Base-by-base conservation (phyloP, 2,797 vertebrate genomes). In the Pampus argenteus region DNA sequence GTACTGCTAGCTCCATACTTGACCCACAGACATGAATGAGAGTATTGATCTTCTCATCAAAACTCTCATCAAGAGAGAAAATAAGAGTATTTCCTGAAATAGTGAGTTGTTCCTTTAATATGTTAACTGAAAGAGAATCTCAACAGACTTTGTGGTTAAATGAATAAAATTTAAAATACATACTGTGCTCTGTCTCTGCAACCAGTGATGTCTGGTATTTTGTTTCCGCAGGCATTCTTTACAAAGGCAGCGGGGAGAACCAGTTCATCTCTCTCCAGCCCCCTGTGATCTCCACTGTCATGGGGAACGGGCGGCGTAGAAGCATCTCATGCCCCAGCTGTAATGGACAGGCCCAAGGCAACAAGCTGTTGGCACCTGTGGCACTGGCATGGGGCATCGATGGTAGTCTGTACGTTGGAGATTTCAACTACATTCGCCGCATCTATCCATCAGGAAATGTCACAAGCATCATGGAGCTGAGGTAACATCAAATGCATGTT, bases 321-420 rank as follows among this genome's bases (percentile, higher is more conserved):
- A 99, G 98, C 91, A 99, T 99, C 90, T 99, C 98, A 0, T 99
- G 98, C 71, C 98, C 98, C 0, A 99, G 98, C 76, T 99, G 98
- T 64, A 99, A 99, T 4, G 98, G 98, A 1, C 98, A 97, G 84
- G 98, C 98, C 0, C 97, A 96, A 31, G 98, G 98, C 31, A 99
- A 99, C 89, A 99, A 99, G 87, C 93, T 99, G 18, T 45, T 99
- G 89, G 98, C 98, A 15, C 98, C 98, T 0, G 97, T 99, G 34
- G 97, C 98, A 0, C 88, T 99, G 72, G 97, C 98, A 0, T 99
- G 98, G 86, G 98, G 98, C 70, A 95, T 93, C 13, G 98, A 99
- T 5, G 98, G 98, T 75, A 99, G 98, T 26, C 93, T 99, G 2
- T 99, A 97, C 0, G 97, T 99, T 3, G 98, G 98, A 2, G 98